Conservation (phyloP, 2,113 vertebrate species). For the Lepus americanus region DNA sequence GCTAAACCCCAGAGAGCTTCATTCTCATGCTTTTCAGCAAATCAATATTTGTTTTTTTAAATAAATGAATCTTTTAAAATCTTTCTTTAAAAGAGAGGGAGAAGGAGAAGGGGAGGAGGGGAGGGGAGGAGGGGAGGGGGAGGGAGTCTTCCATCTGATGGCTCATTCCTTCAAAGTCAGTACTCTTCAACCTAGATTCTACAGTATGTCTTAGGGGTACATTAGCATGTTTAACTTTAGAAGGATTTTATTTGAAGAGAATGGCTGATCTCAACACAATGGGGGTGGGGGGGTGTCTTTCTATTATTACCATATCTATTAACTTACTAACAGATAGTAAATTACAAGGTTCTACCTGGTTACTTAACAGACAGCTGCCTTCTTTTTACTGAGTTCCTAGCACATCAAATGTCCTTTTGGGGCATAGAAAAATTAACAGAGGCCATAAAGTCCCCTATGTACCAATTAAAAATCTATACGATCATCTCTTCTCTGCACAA, state of each 20-base stretch:
- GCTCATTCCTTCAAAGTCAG: background rate
- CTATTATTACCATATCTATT: background rate
- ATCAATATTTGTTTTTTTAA: background rate
- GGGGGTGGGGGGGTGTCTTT: background rate
- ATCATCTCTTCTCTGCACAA: background rate
- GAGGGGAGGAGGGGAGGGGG: too few species aligned
- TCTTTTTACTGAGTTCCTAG: conserved; percentile 39
- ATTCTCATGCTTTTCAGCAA: background rate
- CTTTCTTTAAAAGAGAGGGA: too few species aligned
- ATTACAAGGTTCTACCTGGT: background rate
- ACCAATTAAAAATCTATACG: background rate
- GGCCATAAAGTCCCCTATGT: background rate
- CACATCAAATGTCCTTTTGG: conserved; percentile 29
- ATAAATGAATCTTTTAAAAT: too few species aligned
- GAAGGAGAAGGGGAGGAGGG: too few species aligned
- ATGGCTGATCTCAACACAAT: conserved; percentile 1
- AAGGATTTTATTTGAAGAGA: conserved; percentile 53
- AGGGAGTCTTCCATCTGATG: too few species aligned
- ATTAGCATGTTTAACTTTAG: background rate
- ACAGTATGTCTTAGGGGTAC: background rate
- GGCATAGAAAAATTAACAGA: conserved; percentile 1
- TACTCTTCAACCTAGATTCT: background rate
- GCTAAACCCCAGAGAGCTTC: background rate
- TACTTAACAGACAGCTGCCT: conserved; percentile 9
- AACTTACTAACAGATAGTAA: conserved; percentile 51